A percentile compares a stretch with the other conserved stretches of the same genome.
phyloP scores from a whole-genome alignment of 2,113 vertebrate genomes.

The Neoarius graeffei region DNA sequence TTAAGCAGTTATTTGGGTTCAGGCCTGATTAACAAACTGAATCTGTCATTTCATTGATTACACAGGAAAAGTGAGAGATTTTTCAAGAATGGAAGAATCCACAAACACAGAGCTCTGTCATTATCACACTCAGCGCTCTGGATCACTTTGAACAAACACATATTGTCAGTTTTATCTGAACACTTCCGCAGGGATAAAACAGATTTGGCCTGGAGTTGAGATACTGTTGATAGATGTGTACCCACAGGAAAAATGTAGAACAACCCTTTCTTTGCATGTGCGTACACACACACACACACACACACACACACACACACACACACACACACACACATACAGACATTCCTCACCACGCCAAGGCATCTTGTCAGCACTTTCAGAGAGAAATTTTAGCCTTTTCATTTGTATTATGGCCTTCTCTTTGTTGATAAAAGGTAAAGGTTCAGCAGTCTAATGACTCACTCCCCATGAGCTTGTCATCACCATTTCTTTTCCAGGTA shows the following conservation, averaged over 20 bases:
- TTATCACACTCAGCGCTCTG: constrained; percentile 32
- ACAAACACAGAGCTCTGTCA: constrained; percentile 29
- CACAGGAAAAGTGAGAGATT: background rate
- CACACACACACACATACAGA: background rate
- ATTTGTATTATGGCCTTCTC: constrained; percentile 29
- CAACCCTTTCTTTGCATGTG: background rate
- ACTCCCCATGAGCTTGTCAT: constrained; percentile 44
- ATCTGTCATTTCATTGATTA: constrained; percentile 4
- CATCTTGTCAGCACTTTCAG: constrained; percentile 23
- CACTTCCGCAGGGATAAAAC: constrained; percentile 33
- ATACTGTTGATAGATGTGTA: constrained; percentile 30
- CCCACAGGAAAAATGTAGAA: constrained; percentile 27
- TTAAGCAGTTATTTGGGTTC: background rate
- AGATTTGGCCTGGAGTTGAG: constrained; percentile 40
- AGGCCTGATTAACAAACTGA: constrained; percentile 7
- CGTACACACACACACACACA: background rate
- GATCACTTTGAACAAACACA: constrained; percentile 26
- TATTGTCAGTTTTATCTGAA: constrained; percentile 44
- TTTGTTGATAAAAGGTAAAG: background rate
- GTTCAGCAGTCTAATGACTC: constrained; percentile 28
- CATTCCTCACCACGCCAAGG: background rate
- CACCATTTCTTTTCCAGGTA: constrained; percentile 13
- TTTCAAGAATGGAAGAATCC: constrained; percentile 24
- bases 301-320: background rate
- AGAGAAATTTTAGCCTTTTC: constrained; percentile 9